Conservation (phyloP, 2,797 vertebrate species). For the Hyperoplus immaculatus region DNA sequence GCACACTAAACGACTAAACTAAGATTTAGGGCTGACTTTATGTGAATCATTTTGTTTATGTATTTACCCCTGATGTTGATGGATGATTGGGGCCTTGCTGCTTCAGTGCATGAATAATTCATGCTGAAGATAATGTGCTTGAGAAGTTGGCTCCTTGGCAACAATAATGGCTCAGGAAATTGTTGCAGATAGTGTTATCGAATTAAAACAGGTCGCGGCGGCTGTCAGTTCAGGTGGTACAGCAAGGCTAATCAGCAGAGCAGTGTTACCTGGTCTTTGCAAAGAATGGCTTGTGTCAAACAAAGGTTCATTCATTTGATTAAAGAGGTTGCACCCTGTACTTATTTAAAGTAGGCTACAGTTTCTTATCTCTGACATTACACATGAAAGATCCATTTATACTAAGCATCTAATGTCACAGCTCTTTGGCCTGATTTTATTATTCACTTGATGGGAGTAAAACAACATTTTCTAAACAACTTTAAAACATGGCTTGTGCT, state of each 20-base stretch:
- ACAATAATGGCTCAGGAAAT: slow-evolving; percentile 48
- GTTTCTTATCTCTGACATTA: slow-evolving; percentile 2
- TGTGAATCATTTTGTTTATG: slow-evolving; percentile 65
- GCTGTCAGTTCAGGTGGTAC: slow-evolving; percentile 48
- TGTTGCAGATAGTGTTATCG: slow-evolving; percentile 43
- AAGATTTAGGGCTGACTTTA: slow-evolving; percentile 62
- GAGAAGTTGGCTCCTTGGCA: slow-evolving; percentile 56
- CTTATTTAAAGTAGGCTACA: slow-evolving; percentile 1
- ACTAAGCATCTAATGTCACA: neutral
- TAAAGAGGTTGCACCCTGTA: slow-evolving; percentile 10
- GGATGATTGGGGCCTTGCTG: slow-evolving; percentile 62
- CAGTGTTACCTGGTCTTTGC: slow-evolving; percentile 9
- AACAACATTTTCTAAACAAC: neutral
- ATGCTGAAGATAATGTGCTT: slow-evolving; percentile 49
- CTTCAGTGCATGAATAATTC: slow-evolving; percentile 67
- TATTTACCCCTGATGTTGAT: slow-evolving; percentile 68
- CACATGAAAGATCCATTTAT: neutral
- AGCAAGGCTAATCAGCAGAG: slow-evolving; percentile 40
- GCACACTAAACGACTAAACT: slow-evolving; percentile 47
- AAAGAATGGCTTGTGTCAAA: slow-evolving; percentile 21
- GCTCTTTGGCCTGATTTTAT: neutral
- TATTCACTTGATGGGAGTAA: too few relatives aligned
- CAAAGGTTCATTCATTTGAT: slow-evolving; percentile 15
- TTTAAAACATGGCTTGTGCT: neutral
- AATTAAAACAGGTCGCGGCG: slow-evolving; percentile 55